phyloP scores from a whole-genome alignment of 2,797 vertebrate genomes.

The Pseudochirops corinnae region DNA sequence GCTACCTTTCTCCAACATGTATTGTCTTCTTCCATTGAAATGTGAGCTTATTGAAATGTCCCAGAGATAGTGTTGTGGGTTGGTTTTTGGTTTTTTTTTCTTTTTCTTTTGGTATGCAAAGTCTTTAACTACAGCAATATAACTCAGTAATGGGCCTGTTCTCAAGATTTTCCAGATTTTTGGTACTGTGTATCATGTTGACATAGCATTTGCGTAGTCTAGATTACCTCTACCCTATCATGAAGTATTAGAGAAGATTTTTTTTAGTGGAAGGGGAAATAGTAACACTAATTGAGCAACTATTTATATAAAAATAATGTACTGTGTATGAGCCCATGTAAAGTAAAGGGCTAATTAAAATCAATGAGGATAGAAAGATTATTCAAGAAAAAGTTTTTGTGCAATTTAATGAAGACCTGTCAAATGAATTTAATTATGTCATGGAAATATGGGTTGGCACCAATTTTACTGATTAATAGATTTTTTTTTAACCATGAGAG shows the following conservation, averaged over 20 bases:
- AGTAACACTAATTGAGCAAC: not conserved
- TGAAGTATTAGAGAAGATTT: not conserved
- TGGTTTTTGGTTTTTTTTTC: too few relatives aligned
- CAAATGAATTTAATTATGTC: conserved; percentile 20
- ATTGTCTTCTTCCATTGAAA: not conserved
- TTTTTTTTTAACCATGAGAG: not conserved
- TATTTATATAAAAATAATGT: not conserved
- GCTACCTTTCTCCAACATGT: not conserved
- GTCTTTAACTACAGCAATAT: not conserved
- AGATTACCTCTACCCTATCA: not conserved
- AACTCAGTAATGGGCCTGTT: not conserved
- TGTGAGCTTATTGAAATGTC: not conserved
- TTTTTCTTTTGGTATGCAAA: not conserved
- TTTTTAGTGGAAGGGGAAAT: not conserved
- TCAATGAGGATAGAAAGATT: conserved; percentile 8
- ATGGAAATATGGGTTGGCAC: not conserved
- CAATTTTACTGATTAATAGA: conserved; percentile 38
- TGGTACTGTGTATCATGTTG: not conserved
- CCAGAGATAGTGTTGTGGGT: not conserved
- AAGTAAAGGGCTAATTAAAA: conserved; percentile 45
- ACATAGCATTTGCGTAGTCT: not conserved
- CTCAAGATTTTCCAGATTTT: not conserved
- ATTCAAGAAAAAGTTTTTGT: not conserved
- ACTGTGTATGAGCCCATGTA: conserved; percentile 13
- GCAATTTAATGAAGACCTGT: not conserved